These are phyloP conservation scores for Astropecten irregularis DNA, from an alignment of 53 echinoderm and acorn worm genomes.

Conservation along the genomic window DNA sequence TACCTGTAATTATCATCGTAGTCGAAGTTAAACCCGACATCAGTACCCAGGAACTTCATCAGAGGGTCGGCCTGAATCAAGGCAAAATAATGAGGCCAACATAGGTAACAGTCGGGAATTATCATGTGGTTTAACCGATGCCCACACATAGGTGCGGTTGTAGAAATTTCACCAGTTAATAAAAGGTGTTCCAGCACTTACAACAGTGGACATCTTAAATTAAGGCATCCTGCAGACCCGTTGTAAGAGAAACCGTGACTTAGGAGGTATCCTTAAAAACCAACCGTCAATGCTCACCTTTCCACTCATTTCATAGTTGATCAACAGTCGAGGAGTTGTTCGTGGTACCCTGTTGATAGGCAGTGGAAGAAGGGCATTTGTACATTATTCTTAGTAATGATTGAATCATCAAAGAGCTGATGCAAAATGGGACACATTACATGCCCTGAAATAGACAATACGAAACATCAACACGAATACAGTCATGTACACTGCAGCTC, in stretches of 20 bases:
- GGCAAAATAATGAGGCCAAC: background rate
- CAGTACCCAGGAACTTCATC: slow-evolving; percentile 71
- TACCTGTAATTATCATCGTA: slow-evolving; percentile 78
- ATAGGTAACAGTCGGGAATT: no score
- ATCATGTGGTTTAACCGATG: no score
- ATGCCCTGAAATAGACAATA: background rate
- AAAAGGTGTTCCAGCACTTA: no score
- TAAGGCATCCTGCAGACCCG: no score
- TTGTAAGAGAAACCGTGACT: no score
- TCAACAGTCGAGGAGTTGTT: slow-evolving; percentile 66
- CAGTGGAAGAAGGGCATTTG: no score
- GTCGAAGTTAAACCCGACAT: slow-evolving; percentile 72
- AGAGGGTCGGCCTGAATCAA: slow-evolving; percentile 67
- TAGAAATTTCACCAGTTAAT: no score
- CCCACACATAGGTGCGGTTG: no score
- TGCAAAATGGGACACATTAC: background rate
- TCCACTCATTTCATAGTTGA: slow-evolving; percentile 74
- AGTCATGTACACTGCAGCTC: background rate
- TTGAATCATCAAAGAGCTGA: background rate
- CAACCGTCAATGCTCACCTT: slow-evolving; percentile 68
- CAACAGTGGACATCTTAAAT: no score
- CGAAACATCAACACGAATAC: background rate
- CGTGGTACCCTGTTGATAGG: slow-evolving; percentile 61
- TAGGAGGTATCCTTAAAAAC: no score
- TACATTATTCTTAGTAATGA: background rate